These are phyloP conservation scores for Notodonta dromedarius DNA, from an alignment of 2,888 invertebrate species.

Conservation along the genomic window DNA sequence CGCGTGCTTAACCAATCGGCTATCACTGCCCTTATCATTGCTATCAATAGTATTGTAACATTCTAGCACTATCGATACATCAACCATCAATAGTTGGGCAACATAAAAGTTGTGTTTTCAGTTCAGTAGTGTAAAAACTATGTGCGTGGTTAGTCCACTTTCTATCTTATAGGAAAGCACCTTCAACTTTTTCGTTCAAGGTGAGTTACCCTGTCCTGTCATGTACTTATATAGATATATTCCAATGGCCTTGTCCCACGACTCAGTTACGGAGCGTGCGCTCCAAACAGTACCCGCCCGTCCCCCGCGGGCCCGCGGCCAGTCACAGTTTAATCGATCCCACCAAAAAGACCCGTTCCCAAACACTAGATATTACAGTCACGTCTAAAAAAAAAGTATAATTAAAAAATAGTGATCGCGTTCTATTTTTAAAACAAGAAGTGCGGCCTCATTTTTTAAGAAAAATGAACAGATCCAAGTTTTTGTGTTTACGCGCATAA, in stretches of 20 bases:
- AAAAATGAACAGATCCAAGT: too few species aligned
- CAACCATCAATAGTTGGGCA: too few species aligned
- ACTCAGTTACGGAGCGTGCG: constrained; percentile 53
- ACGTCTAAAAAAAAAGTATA: constrained; percentile 11
- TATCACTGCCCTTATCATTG: too few species aligned
- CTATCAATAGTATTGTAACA: too few species aligned
- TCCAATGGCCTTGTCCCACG: constrained; percentile 52
- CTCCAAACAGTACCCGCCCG: constrained; percentile 36
- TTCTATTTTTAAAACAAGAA: constrained; percentile 12
- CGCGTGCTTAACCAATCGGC: too few species aligned
- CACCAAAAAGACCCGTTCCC: not conserved
- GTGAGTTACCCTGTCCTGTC: constrained; percentile 44
- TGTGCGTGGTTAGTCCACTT: constrained; percentile 14
- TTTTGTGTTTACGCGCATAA: constrained; percentile 8
- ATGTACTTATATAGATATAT: constrained; percentile 21
- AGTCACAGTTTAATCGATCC: not conserved
- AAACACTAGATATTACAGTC: constrained; percentile 8
- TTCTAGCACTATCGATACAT: too few species aligned
- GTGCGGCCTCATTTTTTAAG: too few species aligned
- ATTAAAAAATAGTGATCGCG: constrained; percentile 12
- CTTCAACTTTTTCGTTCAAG: constrained; percentile 25
- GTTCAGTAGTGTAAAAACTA: not conserved
- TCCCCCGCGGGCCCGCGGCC: constrained; percentile 22
- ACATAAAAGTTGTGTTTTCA: not conserved
- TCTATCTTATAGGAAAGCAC: constrained; percentile 10